phyloP scores from a whole-genome alignment of 2,113 vertebrate species.

The Caranx ignobilis region DNA sequence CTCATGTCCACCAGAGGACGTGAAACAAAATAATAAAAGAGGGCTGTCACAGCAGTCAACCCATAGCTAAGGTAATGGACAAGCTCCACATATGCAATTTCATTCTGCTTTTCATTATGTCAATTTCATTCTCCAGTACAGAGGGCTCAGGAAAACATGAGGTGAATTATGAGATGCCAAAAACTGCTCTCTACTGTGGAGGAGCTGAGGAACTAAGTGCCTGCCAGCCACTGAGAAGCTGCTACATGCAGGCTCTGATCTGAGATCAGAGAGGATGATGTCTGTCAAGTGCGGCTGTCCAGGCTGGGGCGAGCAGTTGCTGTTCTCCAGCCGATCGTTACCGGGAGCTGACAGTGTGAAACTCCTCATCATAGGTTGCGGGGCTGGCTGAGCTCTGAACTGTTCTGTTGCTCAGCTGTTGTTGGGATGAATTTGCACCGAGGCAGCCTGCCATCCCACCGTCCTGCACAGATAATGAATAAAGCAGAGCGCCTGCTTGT shows the following conservation, averaged over 20 bases:
- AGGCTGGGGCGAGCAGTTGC: slow-evolving; percentile 35
- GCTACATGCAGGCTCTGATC: slow-evolving; percentile 54
- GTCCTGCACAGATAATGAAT: slow-evolving; percentile 12
- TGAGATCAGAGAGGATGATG: slow-evolving; percentile 62
- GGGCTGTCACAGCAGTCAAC: background rate
- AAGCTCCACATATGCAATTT: background rate
- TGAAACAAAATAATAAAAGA: background rate
- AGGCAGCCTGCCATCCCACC: background rate
- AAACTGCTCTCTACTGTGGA: slow-evolving; percentile 30
- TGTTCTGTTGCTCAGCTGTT: slow-evolving; percentile 38
- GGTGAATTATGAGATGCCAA: slow-evolving; percentile 21
- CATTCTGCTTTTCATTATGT: slow-evolving; percentile 1
- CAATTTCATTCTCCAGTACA: background rate
- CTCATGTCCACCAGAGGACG: background rate
- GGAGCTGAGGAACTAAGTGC: slow-evolving; percentile 1
- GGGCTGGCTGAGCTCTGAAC: slow-evolving; percentile 42
- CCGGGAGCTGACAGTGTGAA: slow-evolving; percentile 60
- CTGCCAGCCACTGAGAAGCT: slow-evolving; percentile 31
- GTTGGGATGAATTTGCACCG: slow-evolving; percentile 20
- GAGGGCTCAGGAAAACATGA: slow-evolving; percentile 11
- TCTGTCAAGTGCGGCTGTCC: slow-evolving; percentile 45
- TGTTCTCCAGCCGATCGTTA: slow-evolving; percentile 63
- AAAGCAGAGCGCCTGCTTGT: background rate
- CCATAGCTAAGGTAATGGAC: background rate
- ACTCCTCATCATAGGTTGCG: slow-evolving; percentile 42